A percentile compares a stretch with the other conserved stretches of the same genome.
Conservation (phyloP, 1,140 invertebrate genomes). For the Zeugodacus cucurbitae region DNA sequence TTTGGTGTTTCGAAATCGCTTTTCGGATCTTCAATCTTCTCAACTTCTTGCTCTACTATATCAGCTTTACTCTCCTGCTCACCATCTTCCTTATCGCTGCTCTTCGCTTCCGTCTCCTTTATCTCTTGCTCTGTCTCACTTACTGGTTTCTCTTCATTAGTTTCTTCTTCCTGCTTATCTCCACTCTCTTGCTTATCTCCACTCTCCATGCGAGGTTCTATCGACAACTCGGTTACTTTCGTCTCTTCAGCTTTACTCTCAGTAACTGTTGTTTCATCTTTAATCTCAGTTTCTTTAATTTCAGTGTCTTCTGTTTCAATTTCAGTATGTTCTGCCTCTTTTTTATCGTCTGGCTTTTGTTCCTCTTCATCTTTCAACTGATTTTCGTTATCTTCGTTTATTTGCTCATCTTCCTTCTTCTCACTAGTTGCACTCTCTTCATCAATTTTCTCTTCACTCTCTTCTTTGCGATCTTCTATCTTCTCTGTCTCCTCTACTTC, state of each 20-base stretch:
- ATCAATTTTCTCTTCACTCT: constrained; percentile 46
- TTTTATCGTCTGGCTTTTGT: background rate
- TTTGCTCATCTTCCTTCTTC: constrained; percentile 45
- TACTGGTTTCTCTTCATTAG: background rate
- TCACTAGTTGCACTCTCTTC: constrained; percentile 22
- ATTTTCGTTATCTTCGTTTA: constrained; percentile 45
- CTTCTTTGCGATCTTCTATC: constrained; percentile 46
- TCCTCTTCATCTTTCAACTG: constrained; percentile 26
- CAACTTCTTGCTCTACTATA: background rate
- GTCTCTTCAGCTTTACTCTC: background rate
- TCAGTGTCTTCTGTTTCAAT: background rate
- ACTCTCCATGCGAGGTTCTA: background rate
- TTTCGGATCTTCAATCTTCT: background rate
- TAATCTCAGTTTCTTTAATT: background rate
- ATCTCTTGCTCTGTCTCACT: no score
- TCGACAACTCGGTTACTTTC: background rate
- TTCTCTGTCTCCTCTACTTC: constrained; percentile 31
- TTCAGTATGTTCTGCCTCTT: background rate
- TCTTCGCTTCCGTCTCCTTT: no score
- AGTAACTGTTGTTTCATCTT: background rate
- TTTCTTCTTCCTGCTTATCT: background rate
- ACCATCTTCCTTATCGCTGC: no score
- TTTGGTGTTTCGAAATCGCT: background rate
- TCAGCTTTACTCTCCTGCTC: no score
- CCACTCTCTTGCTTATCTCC: background rate